Base-by-base conservation (phyloP, 2,888 invertebrate genomes). In the Drepanosiphum platanoidis region DNA sequence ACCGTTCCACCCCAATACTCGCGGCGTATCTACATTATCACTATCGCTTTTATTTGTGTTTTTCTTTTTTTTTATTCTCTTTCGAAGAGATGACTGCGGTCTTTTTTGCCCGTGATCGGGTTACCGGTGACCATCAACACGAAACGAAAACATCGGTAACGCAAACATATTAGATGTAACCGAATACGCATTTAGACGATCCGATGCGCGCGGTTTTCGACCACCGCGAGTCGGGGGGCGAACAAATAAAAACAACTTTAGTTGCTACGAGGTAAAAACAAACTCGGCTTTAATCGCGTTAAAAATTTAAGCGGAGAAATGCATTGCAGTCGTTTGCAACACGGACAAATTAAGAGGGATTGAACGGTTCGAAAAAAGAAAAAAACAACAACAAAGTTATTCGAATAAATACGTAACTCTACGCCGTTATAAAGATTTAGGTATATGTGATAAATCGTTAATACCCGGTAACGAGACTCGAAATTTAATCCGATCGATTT, bases 41-140 rank as follows among this genome's bases (percentile, higher is more conserved):
- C 52, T 18, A 52, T 52, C 32, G 15, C 22, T n/a, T 30, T 52
- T 58, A 77, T 77, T 77, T 77, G 36, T 77, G 61, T 77, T 58
- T n/a, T 46, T 71, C 36, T 42, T 70, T 68, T 36, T 71, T 72
- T 42, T 52, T 22, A n/a, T n/a, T n/a, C n/a, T n/a, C n/a, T 32
- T 32, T 11, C 11, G 7, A 3, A 42, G 22, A 72, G 52, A 52
- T 52, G 18, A 18, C 22, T 1, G 8, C 22, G 8, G 3, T 22
- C 52, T 18, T 15, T 18, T 5, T 5, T 22, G 22, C 52, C 18
- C 52, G 22, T 30, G 42, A 27, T 77, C n/a, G 58, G 61, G 27
- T 58, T 15, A 61, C n/a, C 34, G 18, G 36, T 5, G 61, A 77
- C 5, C 27, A 5, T 8, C 34, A 32, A 52, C 34, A 0, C 32